Base-by-base conservation (phyloP, 1,140 invertebrate genomes). In the Lethocerus indicus region DNA sequence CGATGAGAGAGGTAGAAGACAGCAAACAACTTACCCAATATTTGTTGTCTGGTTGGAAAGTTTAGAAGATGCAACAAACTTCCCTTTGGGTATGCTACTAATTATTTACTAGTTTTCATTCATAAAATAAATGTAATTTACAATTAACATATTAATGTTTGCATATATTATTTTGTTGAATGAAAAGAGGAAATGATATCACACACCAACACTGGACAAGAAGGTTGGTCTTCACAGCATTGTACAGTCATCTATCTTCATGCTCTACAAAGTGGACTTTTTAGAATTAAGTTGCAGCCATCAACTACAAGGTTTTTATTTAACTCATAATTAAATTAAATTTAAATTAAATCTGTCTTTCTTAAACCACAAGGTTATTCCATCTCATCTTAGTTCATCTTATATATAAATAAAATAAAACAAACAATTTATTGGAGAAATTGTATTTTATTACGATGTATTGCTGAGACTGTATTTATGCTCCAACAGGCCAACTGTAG, bases 41-140 rank as follows among this genome's bases (percentile, higher is more conserved):
- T 80, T 95, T 60, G 75, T 96, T 3, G 81, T 94, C 16, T 97
- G 92, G 93, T 61, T 96, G 25, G 92, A 98, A 65, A 92, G 85
- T 63, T 85, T 84, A 59, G 91, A 96, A 65, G 92, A 98, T 69
- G 77, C 83, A 64, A 68, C 82, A 20, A 80, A 83, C 63, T 82
- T 96, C 61, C 90, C 91, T n/a, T 72, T 87, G 28, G 78, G 86
- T 87, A 65, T 60, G 63, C 63, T 48, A 16, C n/a, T 40, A 13
- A 40, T 40, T 40, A 6, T 20, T 5, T 42, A 4, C 24, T 16
- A 20, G 13, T 20, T 18, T 14, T 18, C 2, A 20, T 14, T 36
- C 20, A 37, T 16, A 16, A 37, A 37, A 16, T 37, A 4, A 16
- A 4, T 37, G n/a, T 16, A 37, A 4, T 9, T 32, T n/a, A 37